These are phyloP conservation scores for Hemitrygon akajei DNA, from an alignment of 2,797 vertebrate genomes.

Conservation along the genomic window DNA sequence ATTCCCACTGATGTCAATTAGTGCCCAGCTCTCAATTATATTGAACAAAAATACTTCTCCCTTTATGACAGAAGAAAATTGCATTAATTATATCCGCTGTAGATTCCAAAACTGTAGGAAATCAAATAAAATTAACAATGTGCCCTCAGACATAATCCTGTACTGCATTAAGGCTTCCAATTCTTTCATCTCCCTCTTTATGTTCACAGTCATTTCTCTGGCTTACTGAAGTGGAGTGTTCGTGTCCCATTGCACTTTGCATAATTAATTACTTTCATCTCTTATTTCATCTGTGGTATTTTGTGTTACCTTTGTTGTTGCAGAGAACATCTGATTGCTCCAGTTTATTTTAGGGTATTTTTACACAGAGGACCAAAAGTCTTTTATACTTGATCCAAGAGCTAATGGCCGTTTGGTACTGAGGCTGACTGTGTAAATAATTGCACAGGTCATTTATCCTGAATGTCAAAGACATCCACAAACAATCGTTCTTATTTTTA, in stretches of 20 bases:
- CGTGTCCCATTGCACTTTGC: neutral
- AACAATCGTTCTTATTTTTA: too few species aligned
- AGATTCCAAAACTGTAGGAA: neutral
- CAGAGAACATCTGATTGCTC: neutral
- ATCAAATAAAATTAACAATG: neutral
- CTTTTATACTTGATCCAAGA: neutral
- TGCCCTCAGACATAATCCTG: too few species aligned
- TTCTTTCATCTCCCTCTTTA: neutral
- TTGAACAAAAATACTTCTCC: neutral
- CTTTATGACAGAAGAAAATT: neutral
- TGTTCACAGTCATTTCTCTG: neutral
- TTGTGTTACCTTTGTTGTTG: neutral
- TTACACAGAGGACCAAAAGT: neutral
- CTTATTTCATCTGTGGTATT: neutral
- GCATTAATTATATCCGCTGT: neutral
- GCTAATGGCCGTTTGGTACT: neutral
- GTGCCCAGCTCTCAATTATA: neutral
- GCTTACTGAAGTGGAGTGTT: neutral
- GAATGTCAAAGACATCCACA: too few species aligned
- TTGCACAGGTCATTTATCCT: too few species aligned
- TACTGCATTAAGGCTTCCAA: too few species aligned
- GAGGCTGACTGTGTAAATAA: neutral
- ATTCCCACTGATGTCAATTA: neutral
- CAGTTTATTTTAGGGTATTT: neutral
- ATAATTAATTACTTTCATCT: too few species aligned